Base-by-base conservation (phyloP, 2,797 vertebrate species). In the Sus cebifrons region DNA sequence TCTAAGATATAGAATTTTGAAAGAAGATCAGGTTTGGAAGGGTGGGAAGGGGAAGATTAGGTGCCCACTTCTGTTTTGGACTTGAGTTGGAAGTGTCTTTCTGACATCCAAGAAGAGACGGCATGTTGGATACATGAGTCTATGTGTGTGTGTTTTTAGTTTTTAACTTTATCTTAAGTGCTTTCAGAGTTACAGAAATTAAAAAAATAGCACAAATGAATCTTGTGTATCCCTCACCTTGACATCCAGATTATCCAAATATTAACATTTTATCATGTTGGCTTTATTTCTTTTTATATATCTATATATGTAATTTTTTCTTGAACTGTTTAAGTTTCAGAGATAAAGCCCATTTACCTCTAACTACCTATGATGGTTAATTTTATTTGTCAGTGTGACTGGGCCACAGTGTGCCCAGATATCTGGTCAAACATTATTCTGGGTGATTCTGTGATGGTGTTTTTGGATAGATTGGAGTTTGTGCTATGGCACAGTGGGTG, bases 261-360 rank as follows among this genome's bases (percentile, higher is more conserved):
- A 44, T 81, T 67, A 91, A 95, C 65, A 67, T 86, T 73, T 91
- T 86, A 49, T 12, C 49, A 65, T 65, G 58, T 58, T 81, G 73
- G 13, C 23, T 67, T 81, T 74, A 67, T 58, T 67, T 86, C 7
- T 60, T 29, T 67, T 29, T 70, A 62, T 71, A 12, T 54, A 44
- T 82, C 36, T 86, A 7, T 32, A 13, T 86, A 81, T 9, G 29
- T 73, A 73, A 27, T 74, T 65, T 91, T 70, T 91, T 84, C 79
- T 20, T 74, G 32, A 82, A 21, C 27, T 17, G 9, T 49, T 62
- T 49, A 75, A 49, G 21, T 73, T 91, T 91, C 49, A 58, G 74
- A 81, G 58, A 73, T 65, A 81, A 79, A 79, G 32, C 16, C 21
- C 49, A 81, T 78, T 68, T 56, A 78, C 20, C 21, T 65, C 36